Conservation (phyloP, 2,888 invertebrate genomes). For the Lysandra bellargus region DNA sequence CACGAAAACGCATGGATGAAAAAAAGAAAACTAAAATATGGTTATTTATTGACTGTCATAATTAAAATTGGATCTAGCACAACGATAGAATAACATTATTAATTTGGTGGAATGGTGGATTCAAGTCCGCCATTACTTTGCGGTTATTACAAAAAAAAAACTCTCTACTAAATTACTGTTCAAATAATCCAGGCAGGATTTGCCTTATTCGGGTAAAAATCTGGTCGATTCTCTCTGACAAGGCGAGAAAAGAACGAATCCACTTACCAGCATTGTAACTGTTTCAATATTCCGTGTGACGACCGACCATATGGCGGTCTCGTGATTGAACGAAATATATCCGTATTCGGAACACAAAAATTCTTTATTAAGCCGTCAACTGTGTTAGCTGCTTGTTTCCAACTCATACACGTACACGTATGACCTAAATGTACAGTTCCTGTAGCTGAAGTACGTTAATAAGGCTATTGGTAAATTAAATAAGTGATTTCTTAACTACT, state of each 20-base stretch:
- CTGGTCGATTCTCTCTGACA: background rate
- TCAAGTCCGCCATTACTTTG: too few species aligned
- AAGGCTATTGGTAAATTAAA: too few species aligned
- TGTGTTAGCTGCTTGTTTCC: background rate
- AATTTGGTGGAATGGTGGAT: too few species aligned
- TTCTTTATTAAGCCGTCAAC: constrained; percentile 16
- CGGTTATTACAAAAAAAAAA: too few species aligned
- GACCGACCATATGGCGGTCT: background rate
- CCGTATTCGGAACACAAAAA: constrained; percentile 19
- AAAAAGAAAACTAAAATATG: too few species aligned
- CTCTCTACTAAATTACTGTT: too few species aligned
- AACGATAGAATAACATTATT: too few species aligned
- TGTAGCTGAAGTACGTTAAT: background rate
- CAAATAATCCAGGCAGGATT: too few species aligned
- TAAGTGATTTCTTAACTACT: too few species aligned
- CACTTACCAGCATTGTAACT: background rate
- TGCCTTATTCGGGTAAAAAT: background rate
- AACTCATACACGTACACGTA: background rate
- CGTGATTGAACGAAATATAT: constrained; percentile 19
- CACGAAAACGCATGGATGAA: background rate
- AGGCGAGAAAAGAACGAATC: background rate
- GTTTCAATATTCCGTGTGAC: constrained; percentile 13
- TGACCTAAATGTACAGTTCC: background rate
- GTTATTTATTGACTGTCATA: too few species aligned
- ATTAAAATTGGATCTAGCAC: too few species aligned